Percentiles rank a stretch among this genome's conserved stretches.
Conservation (phyloP, 2,888 invertebrate species). For the Neoitamus cyanurus region DNA sequence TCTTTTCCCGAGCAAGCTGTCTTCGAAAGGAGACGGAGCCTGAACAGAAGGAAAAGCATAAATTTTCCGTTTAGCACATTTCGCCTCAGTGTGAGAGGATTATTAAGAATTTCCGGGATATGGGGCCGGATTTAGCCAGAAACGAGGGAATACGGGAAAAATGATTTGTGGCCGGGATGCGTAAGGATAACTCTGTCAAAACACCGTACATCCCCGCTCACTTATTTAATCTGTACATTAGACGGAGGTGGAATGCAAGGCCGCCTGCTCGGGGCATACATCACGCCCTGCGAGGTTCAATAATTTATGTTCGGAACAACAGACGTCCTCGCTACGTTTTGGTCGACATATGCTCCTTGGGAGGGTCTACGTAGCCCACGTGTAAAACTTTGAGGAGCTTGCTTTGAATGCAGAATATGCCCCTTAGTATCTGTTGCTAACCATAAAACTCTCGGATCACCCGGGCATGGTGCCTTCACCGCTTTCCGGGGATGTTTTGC, state of each 20-base stretch:
- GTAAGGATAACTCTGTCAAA: conserved; percentile 41
- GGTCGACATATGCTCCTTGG: conserved; percentile 29
- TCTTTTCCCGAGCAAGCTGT: neutral
- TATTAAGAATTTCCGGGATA: conserved; percentile 42
- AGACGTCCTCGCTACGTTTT: neutral
- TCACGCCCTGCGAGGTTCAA: conserved; percentile 32
- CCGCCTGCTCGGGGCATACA: neutral
- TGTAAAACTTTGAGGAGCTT: conserved; percentile 3
- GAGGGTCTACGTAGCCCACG: neutral
- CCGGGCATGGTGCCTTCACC: neutral
- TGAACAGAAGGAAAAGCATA: conserved; percentile 42
- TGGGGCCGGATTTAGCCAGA: conserved; percentile 12
- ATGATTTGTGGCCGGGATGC: conserved; percentile 44
- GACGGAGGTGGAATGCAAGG: neutral
- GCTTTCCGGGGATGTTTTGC: neutral
- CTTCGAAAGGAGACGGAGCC: neutral
- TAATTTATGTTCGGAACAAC: conserved; percentile 44
- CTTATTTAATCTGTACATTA: conserved; percentile 16
- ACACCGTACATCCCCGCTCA: conserved; percentile 6
- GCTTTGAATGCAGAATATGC: conserved; percentile 23
- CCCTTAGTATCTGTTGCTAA: neutral
- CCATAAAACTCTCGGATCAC: neutral
- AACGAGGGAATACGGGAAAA: conserved; percentile 34
- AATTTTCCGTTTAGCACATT: conserved; percentile 47
- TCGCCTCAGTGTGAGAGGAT: conserved; percentile 41